These are phyloP conservation scores for Melieria omissa DNA, from an alignment of 2,888 invertebrate species.

Conservation along the genomic window DNA sequence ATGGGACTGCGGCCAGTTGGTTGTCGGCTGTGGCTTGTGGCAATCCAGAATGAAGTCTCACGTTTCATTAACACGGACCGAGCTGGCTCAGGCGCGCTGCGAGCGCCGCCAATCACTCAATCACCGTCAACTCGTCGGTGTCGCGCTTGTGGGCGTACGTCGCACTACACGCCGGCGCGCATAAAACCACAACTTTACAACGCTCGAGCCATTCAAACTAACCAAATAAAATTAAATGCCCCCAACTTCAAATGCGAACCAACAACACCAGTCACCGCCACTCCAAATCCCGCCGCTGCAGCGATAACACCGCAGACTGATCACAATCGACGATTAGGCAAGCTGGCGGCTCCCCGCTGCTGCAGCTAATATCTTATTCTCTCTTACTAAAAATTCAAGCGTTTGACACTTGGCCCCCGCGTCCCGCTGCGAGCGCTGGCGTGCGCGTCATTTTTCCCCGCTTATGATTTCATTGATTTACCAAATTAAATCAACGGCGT, in stretches of 20 bases:
- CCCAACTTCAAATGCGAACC: background rate
- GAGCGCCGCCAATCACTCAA: no score
- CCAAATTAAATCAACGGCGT: slow-evolving; percentile 55
- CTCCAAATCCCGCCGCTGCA: no score
- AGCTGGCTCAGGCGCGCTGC: no score
- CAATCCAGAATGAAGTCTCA: no score
- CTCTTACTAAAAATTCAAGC: slow-evolving; percentile 45
- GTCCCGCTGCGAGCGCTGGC: slow-evolving; percentile 6
- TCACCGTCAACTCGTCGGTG: no score
- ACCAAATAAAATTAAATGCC: slow-evolving; percentile 13
- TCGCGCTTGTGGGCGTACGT: slow-evolving; percentile 1
- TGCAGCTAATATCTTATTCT: slow-evolving; percentile 41
- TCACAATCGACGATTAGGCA: slow-evolving; percentile 43
- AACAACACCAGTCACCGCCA: background rate
- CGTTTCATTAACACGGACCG: no score
- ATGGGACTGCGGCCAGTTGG: no score
- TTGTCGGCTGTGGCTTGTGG: no score
- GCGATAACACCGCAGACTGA: slow-evolving; percentile 29
- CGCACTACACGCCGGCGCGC: background rate
- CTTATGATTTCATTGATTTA: slow-evolving; percentile 50
- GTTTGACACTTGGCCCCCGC: slow-evolving; percentile 60
- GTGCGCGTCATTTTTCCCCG: slow-evolving; percentile 13
- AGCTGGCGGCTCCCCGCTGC: slow-evolving; percentile 43
- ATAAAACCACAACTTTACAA: background rate
- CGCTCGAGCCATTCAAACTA: background rate